Conservation (phyloP, 2,113 vertebrate species). For the Cryptotis parvus region DNA sequence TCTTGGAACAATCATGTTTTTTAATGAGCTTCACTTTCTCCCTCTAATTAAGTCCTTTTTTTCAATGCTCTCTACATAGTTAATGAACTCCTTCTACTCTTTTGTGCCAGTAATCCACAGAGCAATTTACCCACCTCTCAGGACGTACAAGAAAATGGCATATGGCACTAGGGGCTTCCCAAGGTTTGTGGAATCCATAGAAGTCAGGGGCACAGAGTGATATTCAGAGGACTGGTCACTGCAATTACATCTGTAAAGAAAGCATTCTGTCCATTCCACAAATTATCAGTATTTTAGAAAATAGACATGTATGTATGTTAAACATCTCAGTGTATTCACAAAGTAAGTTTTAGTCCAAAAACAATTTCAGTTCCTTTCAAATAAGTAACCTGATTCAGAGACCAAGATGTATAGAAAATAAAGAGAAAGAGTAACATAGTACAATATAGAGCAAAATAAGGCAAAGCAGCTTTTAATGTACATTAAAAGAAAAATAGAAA, state of each 20-base stretch:
- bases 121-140: neutral
- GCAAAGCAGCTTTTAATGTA: slow-evolving; percentile 27
- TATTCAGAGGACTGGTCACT: neutral
- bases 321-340: neutral
- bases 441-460: slow-evolving; percentile 10
- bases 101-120: slow-evolving; percentile 10
- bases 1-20: slow-evolving; percentile 64
- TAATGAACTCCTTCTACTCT: slow-evolving; percentile 65
- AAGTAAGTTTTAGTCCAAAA: neutral
- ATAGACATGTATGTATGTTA: neutral
- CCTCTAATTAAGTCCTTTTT: slow-evolving; percentile 65
- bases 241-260: neutral
- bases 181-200: neutral
- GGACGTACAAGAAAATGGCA: neutral
- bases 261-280: slow-evolving; percentile 36
- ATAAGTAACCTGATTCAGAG: neutral
- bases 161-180: accelerated
- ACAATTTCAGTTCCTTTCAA: slow-evolving; percentile 35
- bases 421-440: neutral
- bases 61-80: slow-evolving; percentile 34
- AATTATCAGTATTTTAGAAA: neutral
- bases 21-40: slow-evolving; percentile 73
- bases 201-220: neutral
- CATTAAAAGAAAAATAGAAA: slow-evolving; percentile 38
- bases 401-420: neutral